Conservation (phyloP, 2,888 invertebrate species). For the Polyommatus icarus region DNA sequence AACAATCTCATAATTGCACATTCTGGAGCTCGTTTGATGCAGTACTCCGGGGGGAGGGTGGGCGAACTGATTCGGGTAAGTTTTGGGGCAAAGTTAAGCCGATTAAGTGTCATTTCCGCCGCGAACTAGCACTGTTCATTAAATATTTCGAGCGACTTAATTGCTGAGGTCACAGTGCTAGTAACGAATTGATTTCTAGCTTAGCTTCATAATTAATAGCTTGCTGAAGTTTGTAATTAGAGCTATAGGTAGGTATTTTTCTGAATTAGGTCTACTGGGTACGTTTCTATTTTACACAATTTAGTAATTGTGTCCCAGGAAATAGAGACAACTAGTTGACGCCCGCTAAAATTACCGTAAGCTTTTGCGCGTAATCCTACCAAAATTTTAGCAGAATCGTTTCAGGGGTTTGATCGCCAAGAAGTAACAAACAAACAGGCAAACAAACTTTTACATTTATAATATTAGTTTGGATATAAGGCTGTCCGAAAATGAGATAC, state of each 20-base stretch:
- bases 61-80: conserved; percentile 58
- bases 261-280: background rate
- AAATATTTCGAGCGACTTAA: conserved; percentile 78
- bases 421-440: too few relatives aligned
- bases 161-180: conserved; percentile 66
- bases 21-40: conserved; percentile 78
- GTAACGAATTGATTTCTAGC: conserved; percentile 48
- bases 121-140: conserved; percentile 78
- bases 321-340: too few relatives aligned
- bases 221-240: background rate
- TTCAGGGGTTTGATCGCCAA: too few relatives aligned
- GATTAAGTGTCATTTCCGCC: conserved; percentile 79
- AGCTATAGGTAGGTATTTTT: background rate
- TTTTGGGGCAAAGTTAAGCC: conserved; percentile 76
- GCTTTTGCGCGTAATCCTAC: too few relatives aligned
- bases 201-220: background rate
- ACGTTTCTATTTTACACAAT: background rate
- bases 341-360: too few relatives aligned
- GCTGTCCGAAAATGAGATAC: too few relatives aligned
- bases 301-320: too few relatives aligned
- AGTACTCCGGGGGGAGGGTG: conserved; percentile 57
- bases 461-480: too few relatives aligned
- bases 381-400: too few relatives aligned
- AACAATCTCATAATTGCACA: conserved; percentile 81
- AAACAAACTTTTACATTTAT: too few relatives aligned